Evolutionary conservation across 2,888 invertebrate genomes (phyloP).

Genomic region (Andrena bucephala): DNA sequence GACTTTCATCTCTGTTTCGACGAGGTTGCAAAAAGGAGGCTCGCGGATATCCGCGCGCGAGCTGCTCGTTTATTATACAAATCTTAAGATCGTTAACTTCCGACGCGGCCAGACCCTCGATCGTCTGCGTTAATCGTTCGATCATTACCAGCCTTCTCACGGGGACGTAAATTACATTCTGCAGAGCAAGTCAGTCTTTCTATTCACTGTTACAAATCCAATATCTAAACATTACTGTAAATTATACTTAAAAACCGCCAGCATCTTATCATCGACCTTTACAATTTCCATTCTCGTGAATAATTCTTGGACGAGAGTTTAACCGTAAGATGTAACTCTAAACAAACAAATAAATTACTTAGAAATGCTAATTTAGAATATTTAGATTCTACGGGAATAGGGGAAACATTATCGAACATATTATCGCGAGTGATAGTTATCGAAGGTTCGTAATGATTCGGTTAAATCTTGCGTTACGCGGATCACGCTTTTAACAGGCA

Average conservation of each 20-base stretch:
- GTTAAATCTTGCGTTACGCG: constrained; percentile 2
- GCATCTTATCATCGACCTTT: not conserved
- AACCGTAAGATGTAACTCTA: too few relatives aligned
- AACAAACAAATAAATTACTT: not conserved
- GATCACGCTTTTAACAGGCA: constrained; percentile 38
- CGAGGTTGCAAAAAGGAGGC: constrained; percentile 75
- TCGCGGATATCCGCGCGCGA: constrained; percentile 27
- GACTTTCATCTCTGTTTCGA: constrained; percentile 83
- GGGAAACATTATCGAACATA: not conserved
- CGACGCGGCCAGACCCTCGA: constrained; percentile 16
- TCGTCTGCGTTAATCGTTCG: constrained; percentile 14
- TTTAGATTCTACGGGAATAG: not conserved
- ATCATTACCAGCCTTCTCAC: constrained; percentile 52
- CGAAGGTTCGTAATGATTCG: constrained; percentile 54
- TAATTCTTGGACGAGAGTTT: too few relatives aligned
- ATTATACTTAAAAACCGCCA: not conserved
- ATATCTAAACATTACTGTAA: not conserved
- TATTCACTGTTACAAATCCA: constrained; percentile 21
- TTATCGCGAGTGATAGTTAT: not conserved
- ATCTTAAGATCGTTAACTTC: constrained; percentile 30
- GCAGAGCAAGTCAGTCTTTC: constrained; percentile 45
- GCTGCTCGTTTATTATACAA: constrained; percentile 43
- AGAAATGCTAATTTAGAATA: not conserved
- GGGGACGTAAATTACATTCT: constrained; percentile 4
- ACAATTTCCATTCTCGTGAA: not conserved